A percentile compares a stretch with the other conserved stretches of the same genome.
Conservation (phyloP, 2,113 vertebrate species). For the Plestiodon gilberti region DNA sequence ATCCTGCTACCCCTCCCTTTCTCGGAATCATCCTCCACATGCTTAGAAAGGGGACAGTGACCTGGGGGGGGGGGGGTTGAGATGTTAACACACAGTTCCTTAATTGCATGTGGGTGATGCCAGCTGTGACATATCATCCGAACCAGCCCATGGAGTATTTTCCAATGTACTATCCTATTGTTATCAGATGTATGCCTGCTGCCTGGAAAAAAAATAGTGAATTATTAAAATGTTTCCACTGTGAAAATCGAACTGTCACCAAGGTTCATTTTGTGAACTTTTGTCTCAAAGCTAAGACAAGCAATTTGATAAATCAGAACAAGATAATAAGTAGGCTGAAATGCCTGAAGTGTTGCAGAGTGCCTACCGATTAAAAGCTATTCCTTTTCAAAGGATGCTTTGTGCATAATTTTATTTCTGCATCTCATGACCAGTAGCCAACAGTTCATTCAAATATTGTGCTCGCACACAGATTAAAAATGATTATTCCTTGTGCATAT, state of each 20-base stretch:
- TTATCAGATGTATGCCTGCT: background rate
- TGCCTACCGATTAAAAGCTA: constrained; percentile 7
- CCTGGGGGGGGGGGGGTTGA: too few species aligned
- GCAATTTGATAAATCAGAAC: constrained; percentile 26
- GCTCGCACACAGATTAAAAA: background rate
- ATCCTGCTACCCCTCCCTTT: too few species aligned
- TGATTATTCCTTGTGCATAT: background rate
- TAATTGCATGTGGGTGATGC: background rate
- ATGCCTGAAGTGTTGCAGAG: constrained; percentile 9
- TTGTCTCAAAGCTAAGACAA: constrained; percentile 21
- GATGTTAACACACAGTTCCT: too few species aligned
- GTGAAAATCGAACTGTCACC: constrained; percentile 24
- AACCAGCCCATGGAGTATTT: background rate
- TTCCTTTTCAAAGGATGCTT: background rate
- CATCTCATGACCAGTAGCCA: background rate
- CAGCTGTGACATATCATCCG: too few species aligned
- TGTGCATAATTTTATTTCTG: background rate
- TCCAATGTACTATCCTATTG: background rate
- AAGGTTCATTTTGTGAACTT: constrained; percentile 22
- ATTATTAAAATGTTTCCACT: constrained; percentile 17
- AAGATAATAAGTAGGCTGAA: constrained; percentile 21
- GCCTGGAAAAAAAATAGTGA: background rate
- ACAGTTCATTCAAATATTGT: constrained; percentile 19
- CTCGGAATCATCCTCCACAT: too few species aligned
- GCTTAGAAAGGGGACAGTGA: too few species aligned